Conservation (phyloP, 2,113 vertebrate species). For the Gulo gulo region DNA sequence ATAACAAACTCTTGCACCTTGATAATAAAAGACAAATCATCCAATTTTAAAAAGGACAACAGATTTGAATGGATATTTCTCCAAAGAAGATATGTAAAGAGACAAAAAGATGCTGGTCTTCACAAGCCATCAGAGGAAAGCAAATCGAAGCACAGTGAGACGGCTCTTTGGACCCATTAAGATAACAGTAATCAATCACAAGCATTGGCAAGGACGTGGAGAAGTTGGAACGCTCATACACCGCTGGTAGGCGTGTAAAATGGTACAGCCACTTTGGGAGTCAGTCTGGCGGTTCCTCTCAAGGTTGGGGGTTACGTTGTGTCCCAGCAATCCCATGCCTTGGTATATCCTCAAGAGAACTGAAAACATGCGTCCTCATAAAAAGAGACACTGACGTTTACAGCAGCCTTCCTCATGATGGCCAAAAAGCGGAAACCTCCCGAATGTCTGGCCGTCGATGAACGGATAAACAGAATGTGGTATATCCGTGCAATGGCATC, state of each 20-base stretch:
- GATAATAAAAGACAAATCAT: constrained; percentile 10
- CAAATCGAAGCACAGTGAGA: neutral
- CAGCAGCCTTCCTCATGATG: neutral
- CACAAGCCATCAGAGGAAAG: neutral
- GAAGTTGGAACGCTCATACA: neutral
- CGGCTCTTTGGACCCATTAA: neutral
- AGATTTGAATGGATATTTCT: neutral
- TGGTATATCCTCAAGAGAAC: neutral
- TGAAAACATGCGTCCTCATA: neutral
- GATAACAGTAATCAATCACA: neutral
- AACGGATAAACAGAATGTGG: neutral
- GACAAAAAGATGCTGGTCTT: neutral
- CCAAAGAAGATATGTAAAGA: neutral
- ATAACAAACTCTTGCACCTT: neutral
- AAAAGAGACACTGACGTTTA: neutral
- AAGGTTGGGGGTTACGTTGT: neutral
- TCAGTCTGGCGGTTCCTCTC: neutral
- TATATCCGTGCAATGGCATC: neutral
- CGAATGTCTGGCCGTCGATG: too few species aligned
- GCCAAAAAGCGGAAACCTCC: neutral
- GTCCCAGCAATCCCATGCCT: neutral
- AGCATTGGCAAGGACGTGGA: neutral
- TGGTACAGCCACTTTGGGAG: neutral
- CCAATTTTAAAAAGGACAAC: neutral
- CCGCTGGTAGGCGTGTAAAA: neutral